A percentile compares a stretch with the other conserved stretches of the same genome.
These are phyloP conservation scores for Pelodiscus sinensis DNA, from an alignment of 2,113 vertebrate species.

Conservation along the genomic window DNA sequence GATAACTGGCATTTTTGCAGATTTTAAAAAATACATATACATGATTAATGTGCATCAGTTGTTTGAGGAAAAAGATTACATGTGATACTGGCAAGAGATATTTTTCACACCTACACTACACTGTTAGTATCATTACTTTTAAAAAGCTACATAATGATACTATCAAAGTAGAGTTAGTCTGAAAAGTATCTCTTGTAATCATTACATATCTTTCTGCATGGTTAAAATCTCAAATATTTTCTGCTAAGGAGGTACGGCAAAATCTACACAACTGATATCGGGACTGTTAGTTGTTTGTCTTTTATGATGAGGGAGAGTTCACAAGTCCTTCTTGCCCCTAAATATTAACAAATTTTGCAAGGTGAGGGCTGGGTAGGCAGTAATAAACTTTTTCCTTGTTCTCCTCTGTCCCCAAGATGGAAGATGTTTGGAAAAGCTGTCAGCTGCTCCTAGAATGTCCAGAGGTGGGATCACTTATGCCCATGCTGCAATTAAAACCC, in stretches of 20 bases:
- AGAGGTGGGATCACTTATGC: neutral
- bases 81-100: neutral
- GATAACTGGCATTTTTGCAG: neutral
- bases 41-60: neutral
- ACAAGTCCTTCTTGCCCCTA: neutral
- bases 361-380: neutral
- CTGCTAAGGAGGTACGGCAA: neutral
- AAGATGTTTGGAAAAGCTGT: neutral
- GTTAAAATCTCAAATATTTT: neutral
- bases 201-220: neutral
- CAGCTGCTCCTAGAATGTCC: neutral
- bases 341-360: neutral
- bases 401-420: neutral
- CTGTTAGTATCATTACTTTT: neutral
- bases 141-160: neutral
- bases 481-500: neutral
- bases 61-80: neutral
- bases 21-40: neutral
- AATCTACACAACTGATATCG: neutral
- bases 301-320: neutral
- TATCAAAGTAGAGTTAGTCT: neutral
- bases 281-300: neutral
- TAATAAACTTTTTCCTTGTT: neutral
- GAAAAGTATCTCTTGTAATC: neutral
- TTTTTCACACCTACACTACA: neutral